These are phyloP conservation scores for Hydropsyche betteni DNA, from an alignment of 2,888 invertebrate species.

Conservation along the genomic window DNA sequence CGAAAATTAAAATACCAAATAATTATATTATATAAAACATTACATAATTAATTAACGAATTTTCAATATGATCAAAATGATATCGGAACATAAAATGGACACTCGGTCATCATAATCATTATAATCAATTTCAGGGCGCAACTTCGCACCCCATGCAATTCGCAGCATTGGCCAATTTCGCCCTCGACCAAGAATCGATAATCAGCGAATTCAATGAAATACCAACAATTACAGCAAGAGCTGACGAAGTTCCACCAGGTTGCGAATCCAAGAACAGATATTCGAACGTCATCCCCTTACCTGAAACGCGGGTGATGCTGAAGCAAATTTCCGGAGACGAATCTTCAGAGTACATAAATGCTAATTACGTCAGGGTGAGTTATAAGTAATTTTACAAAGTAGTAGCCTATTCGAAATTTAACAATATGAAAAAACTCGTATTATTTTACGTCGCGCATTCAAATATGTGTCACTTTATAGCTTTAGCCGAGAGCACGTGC, in stretches of 20 bases:
- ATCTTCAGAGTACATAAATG: slow-evolving; percentile 91
- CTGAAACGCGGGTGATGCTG: slow-evolving; percentile 87
- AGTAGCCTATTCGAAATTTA: too few species aligned
- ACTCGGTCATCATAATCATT: too few species aligned
- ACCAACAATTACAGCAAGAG: slow-evolving; percentile 78
- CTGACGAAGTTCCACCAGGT: slow-evolving; percentile 85
- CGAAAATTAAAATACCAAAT: too few species aligned
- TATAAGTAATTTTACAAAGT: too few species aligned
- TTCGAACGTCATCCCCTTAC: slow-evolving; percentile 93
- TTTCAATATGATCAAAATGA: too few species aligned
- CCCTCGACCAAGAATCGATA: slow-evolving; percentile 75
- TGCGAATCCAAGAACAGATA: slow-evolving; percentile 91
- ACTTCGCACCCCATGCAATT: slow-evolving; percentile 81
- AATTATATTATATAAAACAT: too few species aligned
- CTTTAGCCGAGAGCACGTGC: too few species aligned
- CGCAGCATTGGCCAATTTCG: slow-evolving; percentile 78
- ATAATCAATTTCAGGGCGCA: slow-evolving; percentile 62
- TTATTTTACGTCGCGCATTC: too few species aligned
- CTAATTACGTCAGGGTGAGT: slow-evolving; percentile 89
- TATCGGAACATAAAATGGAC: too few species aligned
- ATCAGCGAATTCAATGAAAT: slow-evolving; percentile 84
- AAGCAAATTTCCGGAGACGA: slow-evolving; percentile 76
- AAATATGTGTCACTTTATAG: too few species aligned
- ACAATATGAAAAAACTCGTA: too few species aligned
- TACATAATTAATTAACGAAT: too few species aligned